Base-by-base conservation (phyloP, 2,888 invertebrate species). In the Drosophila atripex region DNA sequence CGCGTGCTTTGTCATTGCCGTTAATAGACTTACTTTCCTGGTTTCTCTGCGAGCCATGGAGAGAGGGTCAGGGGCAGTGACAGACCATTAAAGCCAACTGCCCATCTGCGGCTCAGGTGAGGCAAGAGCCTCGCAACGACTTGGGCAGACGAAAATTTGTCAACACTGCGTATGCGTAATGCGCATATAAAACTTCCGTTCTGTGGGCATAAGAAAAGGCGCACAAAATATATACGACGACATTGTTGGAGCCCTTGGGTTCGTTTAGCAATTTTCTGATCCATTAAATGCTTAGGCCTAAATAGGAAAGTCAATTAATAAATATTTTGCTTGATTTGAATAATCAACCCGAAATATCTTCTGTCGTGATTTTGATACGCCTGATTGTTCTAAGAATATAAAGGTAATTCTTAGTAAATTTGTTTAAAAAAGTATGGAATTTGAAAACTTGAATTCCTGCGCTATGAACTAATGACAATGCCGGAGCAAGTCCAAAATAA, bases 1-100 rank as follows among this genome's bases (percentile, higher is more conserved):
- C 85, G 88, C 85, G 87, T 85, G 78, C 80, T 80, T 78, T 84
- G 84, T 88, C 88, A 86, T 84, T 78, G 86, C 78, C 65, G 85
- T 86, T 84, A 84, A 84, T 84, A 88, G 88, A 88, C 88, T 80
- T 86, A 78, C 78, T 80, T 88, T 63, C 58, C 70, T 35, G 7
- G 35, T 55, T 46, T 52, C 46, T 47, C 58, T 41, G 38, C 11
- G 38, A n/a, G 30, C 5, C 39, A 32, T 6, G 7, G 35, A n/a
- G 35, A n/a, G 35, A n/a, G 35, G 35, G n/a, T 35, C n/a, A 6
- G 35, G 35, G 35, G 30, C 61, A 46, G 55, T 58, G 71, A 66
- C 63, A 50, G 25, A 16, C 78, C 86, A 80, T 80, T 83, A 77
- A 65, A 60, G 32, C 71, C 84, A 80, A 72, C 76, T 78, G 80